phyloP scores from a whole-genome alignment of 2,113 vertebrate species.

The Pseudonaja textilis region DNA sequence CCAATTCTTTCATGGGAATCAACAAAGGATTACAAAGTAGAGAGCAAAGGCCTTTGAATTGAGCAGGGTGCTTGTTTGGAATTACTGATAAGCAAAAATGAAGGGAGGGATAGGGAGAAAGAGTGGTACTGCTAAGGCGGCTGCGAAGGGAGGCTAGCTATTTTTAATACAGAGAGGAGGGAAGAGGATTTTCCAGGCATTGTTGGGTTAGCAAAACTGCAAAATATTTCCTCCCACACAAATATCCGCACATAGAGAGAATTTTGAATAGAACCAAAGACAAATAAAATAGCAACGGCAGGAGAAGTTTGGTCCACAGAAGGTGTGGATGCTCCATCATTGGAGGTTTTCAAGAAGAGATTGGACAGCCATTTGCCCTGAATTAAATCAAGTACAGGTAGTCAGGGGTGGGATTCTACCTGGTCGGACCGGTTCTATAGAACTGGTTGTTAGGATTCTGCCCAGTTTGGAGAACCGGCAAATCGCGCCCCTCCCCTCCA shows the following conservation, averaged over 20 bases:
- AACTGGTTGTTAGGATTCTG: too few species aligned
- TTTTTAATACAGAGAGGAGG: neutral
- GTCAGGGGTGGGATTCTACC: too few species aligned
- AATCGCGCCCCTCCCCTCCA: too few species aligned
- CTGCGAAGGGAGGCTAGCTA: neutral
- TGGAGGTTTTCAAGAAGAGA: too few species aligned
- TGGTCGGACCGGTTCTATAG: too few species aligned
- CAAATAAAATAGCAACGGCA: neutral
- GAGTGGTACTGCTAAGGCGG: neutral
- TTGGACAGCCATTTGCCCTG: too few species aligned
- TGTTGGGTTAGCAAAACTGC: neutral
- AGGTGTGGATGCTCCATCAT: too few species aligned
- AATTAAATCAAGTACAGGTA: too few species aligned
- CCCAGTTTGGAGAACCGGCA: too few species aligned
- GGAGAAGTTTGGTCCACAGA: too few species aligned
- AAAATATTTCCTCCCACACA: neutral
- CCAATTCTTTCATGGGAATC: neutral
- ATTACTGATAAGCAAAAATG: neutral
- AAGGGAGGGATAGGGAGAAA: neutral
- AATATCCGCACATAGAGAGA: neutral
- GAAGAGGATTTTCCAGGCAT: neutral
- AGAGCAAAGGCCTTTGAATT: neutral
- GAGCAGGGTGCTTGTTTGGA: neutral
- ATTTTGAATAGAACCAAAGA: neutral
- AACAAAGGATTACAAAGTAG: neutral